phyloP scores from a whole-genome alignment of 2,113 vertebrate species.

The Salvelinus namaycush region DNA sequence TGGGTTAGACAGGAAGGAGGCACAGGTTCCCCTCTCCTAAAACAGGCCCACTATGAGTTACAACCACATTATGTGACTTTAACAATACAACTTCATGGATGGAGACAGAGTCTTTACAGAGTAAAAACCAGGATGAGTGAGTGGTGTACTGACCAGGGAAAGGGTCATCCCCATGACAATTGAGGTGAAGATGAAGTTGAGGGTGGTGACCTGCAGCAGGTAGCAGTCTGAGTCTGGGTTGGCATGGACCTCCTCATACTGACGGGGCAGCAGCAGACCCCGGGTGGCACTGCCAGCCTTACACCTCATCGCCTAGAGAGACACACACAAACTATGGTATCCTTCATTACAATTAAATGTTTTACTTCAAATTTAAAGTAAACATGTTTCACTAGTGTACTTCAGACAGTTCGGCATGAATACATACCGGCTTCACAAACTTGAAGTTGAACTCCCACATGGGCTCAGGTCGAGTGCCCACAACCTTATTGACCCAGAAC shows the following conservation, averaged over 20 bases:
- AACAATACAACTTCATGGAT: too few species aligned
- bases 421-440: constrained; percentile 88
- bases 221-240: constrained; percentile 96
- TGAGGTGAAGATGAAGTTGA: constrained; percentile 93
- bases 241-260: constrained; percentile 90
- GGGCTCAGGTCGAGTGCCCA: constrained; percentile 84
- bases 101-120: too few species aligned
- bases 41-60: too few species aligned
- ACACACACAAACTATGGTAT: not conserved
- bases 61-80: too few species aligned
- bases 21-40: too few species aligned
- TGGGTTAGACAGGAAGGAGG: not conserved
- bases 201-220: constrained; percentile 92
- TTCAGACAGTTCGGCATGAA: not conserved
- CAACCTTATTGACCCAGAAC: constrained; percentile 90
- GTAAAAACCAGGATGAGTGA: too few species aligned
- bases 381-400: not conserved
- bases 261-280: constrained; percentile 75
- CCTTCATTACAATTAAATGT: too few species aligned
- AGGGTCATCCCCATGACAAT: constrained; percentile 98
- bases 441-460: constrained; percentile 99
- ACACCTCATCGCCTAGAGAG: constrained; percentile 74
- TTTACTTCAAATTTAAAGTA: not conserved
- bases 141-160: constrained; percentile 79
- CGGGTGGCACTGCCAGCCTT: constrained; percentile 80